These are phyloP conservation scores for Tetragonula carbonaria DNA, from an alignment of 2,888 invertebrate genomes.

Conservation along the genomic window DNA sequence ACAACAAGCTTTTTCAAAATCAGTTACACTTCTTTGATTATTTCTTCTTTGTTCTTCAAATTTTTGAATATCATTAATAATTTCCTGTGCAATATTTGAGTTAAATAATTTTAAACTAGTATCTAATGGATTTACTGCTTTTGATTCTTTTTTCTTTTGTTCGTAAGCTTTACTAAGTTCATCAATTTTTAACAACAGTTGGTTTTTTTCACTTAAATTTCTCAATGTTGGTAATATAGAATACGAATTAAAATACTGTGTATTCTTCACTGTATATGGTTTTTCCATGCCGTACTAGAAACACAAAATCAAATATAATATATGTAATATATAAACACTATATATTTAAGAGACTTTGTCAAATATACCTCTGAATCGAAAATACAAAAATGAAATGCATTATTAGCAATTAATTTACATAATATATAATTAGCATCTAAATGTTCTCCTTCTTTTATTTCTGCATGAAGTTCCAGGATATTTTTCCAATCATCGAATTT, in stretches of 20 bases:
- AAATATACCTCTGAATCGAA: constrained; percentile 76
- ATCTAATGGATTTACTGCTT: constrained; percentile 11
- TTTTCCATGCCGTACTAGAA: constrained; percentile 77
- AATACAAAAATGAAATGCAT: constrained; percentile 75
- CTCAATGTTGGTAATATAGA: constrained; percentile 70
- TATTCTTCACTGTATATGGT: constrained; percentile 61
- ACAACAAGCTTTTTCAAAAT: background rate
- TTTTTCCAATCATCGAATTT: constrained; percentile 76
- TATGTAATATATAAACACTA: constrained; percentile 12
- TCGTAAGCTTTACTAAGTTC: constrained; percentile 72
- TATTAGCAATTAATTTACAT: constrained; percentile 75
- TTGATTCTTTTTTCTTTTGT: constrained; percentile 43
- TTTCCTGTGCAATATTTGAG: constrained; percentile 65
- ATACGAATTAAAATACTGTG: constrained; percentile 66
- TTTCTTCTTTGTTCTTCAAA: constrained; percentile 58
- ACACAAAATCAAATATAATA: constrained; percentile 3
- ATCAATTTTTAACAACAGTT: constrained; percentile 68
- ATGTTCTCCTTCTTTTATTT: constrained; percentile 77
- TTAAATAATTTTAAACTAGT: constrained; percentile 71
- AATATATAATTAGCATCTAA: constrained; percentile 80
- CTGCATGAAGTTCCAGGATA: constrained; percentile 73
- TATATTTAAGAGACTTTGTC: background rate
- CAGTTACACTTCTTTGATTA: constrained; percentile 24
- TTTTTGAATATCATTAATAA: constrained; percentile 60
- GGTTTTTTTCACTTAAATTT: constrained; percentile 66